Evolutionary conservation across 2,888 invertebrate genomes (phyloP).

Genomic region (Omphaloscelis lunosa): DNA sequence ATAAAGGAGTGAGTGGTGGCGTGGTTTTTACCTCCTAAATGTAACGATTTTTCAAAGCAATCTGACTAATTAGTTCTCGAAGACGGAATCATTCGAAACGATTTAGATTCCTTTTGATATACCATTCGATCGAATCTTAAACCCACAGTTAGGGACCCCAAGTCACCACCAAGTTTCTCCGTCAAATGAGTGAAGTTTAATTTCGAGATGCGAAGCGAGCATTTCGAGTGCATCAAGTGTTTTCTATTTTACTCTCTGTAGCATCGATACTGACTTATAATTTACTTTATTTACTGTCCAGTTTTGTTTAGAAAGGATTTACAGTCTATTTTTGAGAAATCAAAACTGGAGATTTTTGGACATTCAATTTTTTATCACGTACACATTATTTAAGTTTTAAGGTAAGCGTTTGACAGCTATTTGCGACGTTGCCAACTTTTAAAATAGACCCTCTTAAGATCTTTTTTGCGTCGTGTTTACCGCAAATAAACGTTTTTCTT

Average conservation of each 20-base stretch:
- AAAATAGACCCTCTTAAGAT: too few relatives aligned
- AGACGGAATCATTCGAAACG: not conserved
- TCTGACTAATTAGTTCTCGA: not conserved
- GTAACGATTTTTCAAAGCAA: not conserved
- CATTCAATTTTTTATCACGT: too few relatives aligned
- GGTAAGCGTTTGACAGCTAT: too few relatives aligned
- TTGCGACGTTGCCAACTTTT: too few relatives aligned
- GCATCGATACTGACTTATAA: constrained; percentile 21
- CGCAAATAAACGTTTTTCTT: too few relatives aligned
- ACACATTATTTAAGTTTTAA: too few relatives aligned
- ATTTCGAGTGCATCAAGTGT: constrained; percentile 64
- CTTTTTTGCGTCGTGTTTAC: too few relatives aligned
- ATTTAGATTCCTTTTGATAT: not conserved
- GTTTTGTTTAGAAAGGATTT: too few relatives aligned
- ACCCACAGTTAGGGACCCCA: constrained; percentile 34
- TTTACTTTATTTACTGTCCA: not conserved
- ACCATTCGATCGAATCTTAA: not conserved
- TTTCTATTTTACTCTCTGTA: constrained; percentile 50
- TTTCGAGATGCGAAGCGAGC: constrained; percentile 66
- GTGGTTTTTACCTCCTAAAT: too few relatives aligned
- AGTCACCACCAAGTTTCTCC: constrained; percentile 62
- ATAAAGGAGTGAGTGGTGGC: too few relatives aligned
- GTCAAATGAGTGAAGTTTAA: constrained; percentile 73
- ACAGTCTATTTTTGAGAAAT: too few relatives aligned
- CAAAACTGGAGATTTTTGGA: too few relatives aligned